phyloP scores from a whole-genome alignment of 2,888 invertebrate genomes.

The Entomobrya proxima region DNA sequence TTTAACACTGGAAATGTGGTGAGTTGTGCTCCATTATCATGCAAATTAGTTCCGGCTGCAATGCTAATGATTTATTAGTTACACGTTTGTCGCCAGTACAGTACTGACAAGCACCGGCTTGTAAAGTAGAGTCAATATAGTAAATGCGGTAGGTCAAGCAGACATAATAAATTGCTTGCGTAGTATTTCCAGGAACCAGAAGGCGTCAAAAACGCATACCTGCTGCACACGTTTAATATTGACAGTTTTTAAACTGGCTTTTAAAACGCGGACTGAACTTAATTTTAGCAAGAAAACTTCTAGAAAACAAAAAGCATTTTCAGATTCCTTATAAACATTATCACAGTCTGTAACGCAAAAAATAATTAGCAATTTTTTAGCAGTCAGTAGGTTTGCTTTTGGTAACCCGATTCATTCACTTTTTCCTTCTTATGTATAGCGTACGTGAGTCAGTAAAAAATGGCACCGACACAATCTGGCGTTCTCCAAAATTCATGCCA shows the following conservation, averaged over 20 bases:
- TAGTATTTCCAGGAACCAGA: too few species aligned
- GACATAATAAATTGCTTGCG: too few species aligned
- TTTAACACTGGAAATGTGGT: neutral
- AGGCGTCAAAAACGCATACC: too few species aligned
- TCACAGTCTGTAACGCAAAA: neutral
- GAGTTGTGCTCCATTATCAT: conserved; percentile 43
- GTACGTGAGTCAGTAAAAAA: conserved; percentile 6
- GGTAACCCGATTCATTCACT: conserved; percentile 30
- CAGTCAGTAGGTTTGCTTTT: neutral
- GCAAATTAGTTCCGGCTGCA: conserved; percentile 65
- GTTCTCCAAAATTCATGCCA: conserved; percentile 6
- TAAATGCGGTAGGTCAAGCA: too few species aligned
- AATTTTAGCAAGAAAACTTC: too few species aligned
- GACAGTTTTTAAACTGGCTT: too few species aligned
- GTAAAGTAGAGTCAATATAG: too few species aligned
- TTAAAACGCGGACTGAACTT: conserved; percentile 45
- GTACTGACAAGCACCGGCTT: too few species aligned
- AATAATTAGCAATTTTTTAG: conserved; percentile 26
- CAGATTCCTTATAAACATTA: conserved; percentile 11
- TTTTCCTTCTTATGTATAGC: neutral
- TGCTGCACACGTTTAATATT: too few species aligned
- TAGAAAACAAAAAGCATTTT: neutral
- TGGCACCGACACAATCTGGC: conserved; percentile 37
- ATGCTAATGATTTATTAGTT: conserved; percentile 51
- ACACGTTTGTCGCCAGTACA: conserved; percentile 5